A percentile compares a stretch with the other conserved stretches of the same genome.
These are phyloP conservation scores for Caenorhabditis parvicauda DNA, from an alignment of 2,888 invertebrate genomes.

Conservation along the genomic window DNA sequence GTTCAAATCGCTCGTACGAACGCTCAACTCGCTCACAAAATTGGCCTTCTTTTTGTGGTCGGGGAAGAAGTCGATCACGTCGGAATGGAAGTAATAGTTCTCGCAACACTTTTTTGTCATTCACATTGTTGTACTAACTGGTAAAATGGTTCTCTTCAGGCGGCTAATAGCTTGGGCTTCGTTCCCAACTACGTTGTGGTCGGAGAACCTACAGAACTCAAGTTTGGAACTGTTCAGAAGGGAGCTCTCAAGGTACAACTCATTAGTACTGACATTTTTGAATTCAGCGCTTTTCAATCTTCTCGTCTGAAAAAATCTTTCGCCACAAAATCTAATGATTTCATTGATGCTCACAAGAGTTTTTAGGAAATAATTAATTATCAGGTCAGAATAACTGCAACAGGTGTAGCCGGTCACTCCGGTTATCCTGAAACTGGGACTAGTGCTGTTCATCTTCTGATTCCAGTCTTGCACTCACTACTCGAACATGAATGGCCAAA, in stretches of 20 bases:
- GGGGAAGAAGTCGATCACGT: conserved; percentile 58
- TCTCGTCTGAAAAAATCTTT: neutral
- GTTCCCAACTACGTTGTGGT: conserved; percentile 53
- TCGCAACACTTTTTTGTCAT: neutral
- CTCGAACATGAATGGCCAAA: conserved; percentile 46
- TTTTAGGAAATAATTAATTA: conserved; percentile 3
- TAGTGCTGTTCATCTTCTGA: conserved; percentile 52
- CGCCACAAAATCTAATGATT: neutral
- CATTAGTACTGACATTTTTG: no score
- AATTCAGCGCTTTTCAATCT: neutral
- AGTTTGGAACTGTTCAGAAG: conserved; percentile 55
- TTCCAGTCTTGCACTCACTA: conserved; percentile 49
- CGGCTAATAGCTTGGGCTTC: conserved; percentile 47
- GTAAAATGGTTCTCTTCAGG: conserved; percentile 20
- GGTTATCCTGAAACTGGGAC: conserved; percentile 55
- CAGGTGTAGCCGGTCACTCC: conserved; percentile 49
- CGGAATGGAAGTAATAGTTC: conserved; percentile 51
- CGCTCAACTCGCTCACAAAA: conserved; percentile 37
- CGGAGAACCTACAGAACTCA: conserved; percentile 59
- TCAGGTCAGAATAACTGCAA: conserved; percentile 29
- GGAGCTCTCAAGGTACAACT: conserved; percentile 54
- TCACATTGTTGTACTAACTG: neutral
- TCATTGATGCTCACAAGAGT: neutral
- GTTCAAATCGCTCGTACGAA: conserved; percentile 27
- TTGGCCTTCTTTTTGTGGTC: conserved; percentile 57